These are phyloP conservation scores for Anthophora plumipes DNA, from an alignment of 2,888 invertebrate species.

Conservation along the genomic window DNA sequence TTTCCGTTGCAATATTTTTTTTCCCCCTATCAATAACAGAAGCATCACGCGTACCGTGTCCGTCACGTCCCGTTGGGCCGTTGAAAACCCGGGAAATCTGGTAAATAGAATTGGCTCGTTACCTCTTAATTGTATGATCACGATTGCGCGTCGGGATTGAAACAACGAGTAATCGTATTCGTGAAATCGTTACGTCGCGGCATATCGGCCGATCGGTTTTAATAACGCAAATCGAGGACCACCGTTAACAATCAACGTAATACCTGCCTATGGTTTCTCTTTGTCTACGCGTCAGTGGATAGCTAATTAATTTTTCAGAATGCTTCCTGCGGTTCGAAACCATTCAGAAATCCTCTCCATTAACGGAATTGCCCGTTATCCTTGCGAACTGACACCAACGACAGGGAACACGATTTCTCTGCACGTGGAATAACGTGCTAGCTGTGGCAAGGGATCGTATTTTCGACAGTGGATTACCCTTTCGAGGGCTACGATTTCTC, in stretches of 20 bases:
- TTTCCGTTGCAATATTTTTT: neutral
- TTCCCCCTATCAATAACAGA: neutral
- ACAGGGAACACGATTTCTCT: conserved; percentile 66
- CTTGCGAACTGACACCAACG: conserved; percentile 31
- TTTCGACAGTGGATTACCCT: conserved; percentile 73
- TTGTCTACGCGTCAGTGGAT: neutral
- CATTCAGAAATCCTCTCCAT: conserved; percentile 32
- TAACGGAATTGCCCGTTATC: conserved; percentile 51
- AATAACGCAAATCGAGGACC: conserved; percentile 17
- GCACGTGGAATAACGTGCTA: conserved; percentile 68
- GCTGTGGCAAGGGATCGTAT: conserved; percentile 64
- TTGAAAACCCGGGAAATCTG: conserved; percentile 9
- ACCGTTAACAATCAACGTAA: conserved; percentile 20
- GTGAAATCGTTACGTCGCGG: conserved; percentile 23
- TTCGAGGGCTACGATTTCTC: conserved; percentile 54
- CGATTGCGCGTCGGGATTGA: conserved; percentile 27
- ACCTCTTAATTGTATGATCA: conserved; percentile 34
- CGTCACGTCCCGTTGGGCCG: too few relatives aligned
- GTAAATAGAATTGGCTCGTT: conserved; percentile 44
- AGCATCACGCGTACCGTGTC: neutral
- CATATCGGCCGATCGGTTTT: conserved; percentile 20
- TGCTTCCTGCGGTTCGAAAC: neutral
- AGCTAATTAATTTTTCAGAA: conserved; percentile 62
- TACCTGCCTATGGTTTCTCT: neutral
- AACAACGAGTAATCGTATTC: conserved; percentile 42